Evolutionary conservation across 64 coral and sea anemone species (phyloP).

Genomic region (Stylophora pistillata): DNA sequence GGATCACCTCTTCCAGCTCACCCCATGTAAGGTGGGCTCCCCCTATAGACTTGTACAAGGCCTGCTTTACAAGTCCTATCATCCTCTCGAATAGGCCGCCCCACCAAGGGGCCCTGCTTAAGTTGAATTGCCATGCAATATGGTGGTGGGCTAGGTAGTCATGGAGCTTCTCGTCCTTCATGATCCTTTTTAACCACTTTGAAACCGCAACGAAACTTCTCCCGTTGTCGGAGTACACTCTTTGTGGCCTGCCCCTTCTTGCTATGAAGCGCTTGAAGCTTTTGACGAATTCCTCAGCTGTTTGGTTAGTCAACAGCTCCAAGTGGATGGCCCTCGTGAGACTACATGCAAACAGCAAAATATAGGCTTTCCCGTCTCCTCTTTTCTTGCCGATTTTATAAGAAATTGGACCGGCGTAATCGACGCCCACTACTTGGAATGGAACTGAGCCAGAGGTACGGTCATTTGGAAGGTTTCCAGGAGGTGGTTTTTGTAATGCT

Average conservation of each 20-base stretch:
- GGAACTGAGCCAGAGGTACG: slow-evolving; percentile 22
- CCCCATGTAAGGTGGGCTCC: too few species aligned
- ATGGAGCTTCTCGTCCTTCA: not conserved
- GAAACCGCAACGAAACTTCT: not conserved
- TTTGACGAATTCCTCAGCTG: not conserved
- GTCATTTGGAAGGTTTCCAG: slow-evolving; percentile 34
- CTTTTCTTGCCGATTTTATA: slow-evolving; percentile 17
- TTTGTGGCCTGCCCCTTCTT: not conserved
- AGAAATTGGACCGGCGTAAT: slow-evolving; percentile 53
- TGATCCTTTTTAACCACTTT: slow-evolving; percentile 3
- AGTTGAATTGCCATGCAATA: slow-evolving; percentile 41
- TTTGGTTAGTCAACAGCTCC: slow-evolving; percentile 50
- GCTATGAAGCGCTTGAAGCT: slow-evolving; percentile 23
- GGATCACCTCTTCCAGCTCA: slow-evolving; percentile 22
- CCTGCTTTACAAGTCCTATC: too few species aligned
- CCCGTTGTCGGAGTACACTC: slow-evolving; percentile 11
- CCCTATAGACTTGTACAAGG: not conserved
- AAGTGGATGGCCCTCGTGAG: slow-evolving; percentile 65
- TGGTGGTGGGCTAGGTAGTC: not conserved
- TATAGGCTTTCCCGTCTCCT: slow-evolving; percentile 59
- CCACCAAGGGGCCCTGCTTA: slow-evolving; percentile 18
- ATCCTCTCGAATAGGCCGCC: slow-evolving; percentile 29
- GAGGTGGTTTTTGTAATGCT: slow-evolving; percentile 8
- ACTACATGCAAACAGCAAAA: slow-evolving; percentile 64
- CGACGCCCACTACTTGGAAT: slow-evolving; percentile 58